Conservation (phyloP, 2,888 invertebrate genomes). For the Lepas anatifera region DNA sequence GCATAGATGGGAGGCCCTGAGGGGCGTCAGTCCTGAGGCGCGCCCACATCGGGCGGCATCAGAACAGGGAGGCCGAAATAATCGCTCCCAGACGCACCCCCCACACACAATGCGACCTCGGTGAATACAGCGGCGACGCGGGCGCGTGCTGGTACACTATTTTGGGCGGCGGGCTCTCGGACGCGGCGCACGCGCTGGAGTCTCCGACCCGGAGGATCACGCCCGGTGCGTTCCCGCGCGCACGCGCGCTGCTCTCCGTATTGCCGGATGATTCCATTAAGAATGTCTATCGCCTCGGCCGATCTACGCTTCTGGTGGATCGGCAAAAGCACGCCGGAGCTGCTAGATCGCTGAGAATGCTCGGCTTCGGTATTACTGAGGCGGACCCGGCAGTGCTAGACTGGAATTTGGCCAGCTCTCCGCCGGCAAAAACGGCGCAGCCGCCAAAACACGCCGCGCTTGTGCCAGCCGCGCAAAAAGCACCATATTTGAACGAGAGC, state of each 20-base stretch:
- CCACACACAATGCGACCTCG: background rate
- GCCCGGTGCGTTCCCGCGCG: background rate
- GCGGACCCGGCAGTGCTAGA: too few relatives aligned
- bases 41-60: background rate
- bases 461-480: background rate
- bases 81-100: constrained; percentile 2
- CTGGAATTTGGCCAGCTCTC: background rate
- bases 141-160: background rate
- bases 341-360: too few relatives aligned
- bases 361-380: too few relatives aligned
- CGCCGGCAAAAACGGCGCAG: background rate
- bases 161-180: background rate
- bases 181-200: background rate
- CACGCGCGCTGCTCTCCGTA: too few relatives aligned
- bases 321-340: too few relatives aligned
- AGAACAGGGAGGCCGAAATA: background rate
- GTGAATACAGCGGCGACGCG: background rate
- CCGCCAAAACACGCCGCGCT: background rate
- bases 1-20: too few relatives aligned
- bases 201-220: background rate
- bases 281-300: too few relatives aligned
- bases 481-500: background rate
- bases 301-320: too few relatives aligned
- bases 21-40: too few relatives aligned
- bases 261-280: too few relatives aligned